Evolutionary conservation across 1,140 invertebrate genomes (phyloP).

Genomic region (Drosophila ironensis): DNA sequence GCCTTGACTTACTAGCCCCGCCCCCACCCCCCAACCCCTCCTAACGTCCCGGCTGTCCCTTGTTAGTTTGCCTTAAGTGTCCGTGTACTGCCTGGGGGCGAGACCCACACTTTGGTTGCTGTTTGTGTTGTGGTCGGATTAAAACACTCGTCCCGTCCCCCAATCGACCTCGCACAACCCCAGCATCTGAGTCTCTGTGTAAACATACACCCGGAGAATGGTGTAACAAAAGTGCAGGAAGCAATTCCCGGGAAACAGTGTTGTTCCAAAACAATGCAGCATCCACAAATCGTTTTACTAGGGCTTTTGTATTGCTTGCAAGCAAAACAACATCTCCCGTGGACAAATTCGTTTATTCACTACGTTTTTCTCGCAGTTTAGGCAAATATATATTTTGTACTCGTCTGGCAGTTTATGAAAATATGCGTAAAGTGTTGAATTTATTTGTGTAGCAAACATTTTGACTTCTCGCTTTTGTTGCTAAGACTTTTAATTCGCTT

Average conservation of each 20-base stretch:
- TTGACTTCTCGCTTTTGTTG: conserved; percentile 35
- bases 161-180: not conserved
- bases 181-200: not conserved
- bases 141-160: conserved; percentile 31
- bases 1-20: conserved; percentile 48
- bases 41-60: conserved; percentile 17
- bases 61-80: conserved; percentile 74
- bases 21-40: not conserved
- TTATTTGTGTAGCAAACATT: conserved; percentile 44
- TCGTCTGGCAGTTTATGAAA: conserved; percentile 32
- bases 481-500: conserved; percentile 46
- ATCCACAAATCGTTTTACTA: too few relatives aligned
- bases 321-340: not conserved
- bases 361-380: conserved; percentile 1
- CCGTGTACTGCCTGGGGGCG: conserved; percentile 49
- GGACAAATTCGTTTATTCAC: not conserved
- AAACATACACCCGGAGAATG: not conserved
- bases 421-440: conserved; percentile 55
- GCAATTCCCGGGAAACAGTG: too few relatives aligned
- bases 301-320: too few relatives aligned
- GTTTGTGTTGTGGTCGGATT: conserved; percentile 60
- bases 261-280: too few relatives aligned
- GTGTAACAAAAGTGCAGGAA: not conserved
- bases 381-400: not conserved
- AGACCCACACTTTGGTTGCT: conserved; percentile 24